Base-by-base conservation (phyloP, 2,888 invertebrate genomes). In the Acronicta leporina region DNA sequence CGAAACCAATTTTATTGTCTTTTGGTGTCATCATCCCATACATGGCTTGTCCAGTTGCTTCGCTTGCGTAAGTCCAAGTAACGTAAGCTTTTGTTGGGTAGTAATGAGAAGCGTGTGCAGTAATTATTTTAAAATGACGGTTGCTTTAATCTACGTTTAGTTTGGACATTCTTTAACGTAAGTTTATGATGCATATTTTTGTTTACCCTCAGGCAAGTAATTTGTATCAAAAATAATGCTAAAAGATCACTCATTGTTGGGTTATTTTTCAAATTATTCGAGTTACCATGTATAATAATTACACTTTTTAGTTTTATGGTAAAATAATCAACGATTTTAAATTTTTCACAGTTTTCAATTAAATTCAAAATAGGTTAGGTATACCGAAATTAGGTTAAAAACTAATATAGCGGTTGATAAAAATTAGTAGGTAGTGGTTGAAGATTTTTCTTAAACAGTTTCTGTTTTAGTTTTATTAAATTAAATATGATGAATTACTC, bases 1-100 rank as follows among this genome's bases (percentile, higher is more conserved):
- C 62, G 71, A 64, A 60, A 55, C 57, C 56, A 66, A 68, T 73
- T 77, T 77, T 68, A 76, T 73, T 73, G 77, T 76, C 61, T 73
- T 63, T 70, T 53, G 62, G 67, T 73, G 73, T 76, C 75, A 70
- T 68, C 65, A 49, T 47, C 7, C 74, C 77, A 50, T 59, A 75
- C 49, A 65, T 58, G 71, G 57, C 33, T 14, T 14, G 75, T 68
- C 67, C 74, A 48, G 62, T 53, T 52, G 55, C 52, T 46, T 64
- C 42, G 38, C 67, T 68, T 67, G 54, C 63, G 69, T 56, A 69
- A 69, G 30, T 46, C 5, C 30, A 59, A 59, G 60, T 61, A 69
- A 56, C 60, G 67, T 45, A 69, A 69, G 67, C 67, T 74, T 53
- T 72, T 69, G 61, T 68, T 46, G 67, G 43, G 46, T 50, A 56